Evolutionary conservation across 1,140 invertebrate species (phyloP).

Genomic region (Lasioglossum baleicum): DNA sequence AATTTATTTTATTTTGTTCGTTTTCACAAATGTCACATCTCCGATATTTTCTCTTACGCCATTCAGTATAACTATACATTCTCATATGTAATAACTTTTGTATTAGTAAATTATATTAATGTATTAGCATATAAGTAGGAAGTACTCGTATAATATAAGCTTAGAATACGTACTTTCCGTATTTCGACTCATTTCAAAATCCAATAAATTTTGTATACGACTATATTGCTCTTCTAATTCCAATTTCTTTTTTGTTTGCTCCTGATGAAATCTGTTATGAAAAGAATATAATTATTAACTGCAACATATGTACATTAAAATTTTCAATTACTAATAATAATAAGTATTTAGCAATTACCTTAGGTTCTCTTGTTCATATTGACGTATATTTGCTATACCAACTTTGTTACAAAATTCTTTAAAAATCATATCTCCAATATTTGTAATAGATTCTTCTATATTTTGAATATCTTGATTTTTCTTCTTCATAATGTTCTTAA

Average conservation of each 20-base stretch:
- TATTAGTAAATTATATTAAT: too few relatives aligned
- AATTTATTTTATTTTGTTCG: too few relatives aligned
- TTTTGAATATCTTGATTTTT: conserved; percentile 94
- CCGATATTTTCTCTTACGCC: too few relatives aligned
- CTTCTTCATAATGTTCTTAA: conserved; percentile 87
- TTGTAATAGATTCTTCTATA: conserved; percentile 97
- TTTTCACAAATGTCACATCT: too few relatives aligned
- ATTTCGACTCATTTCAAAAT: conserved; percentile 97
- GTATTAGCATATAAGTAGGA: too few relatives aligned
- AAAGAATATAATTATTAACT: too few relatives aligned
- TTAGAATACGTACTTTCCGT: conserved; percentile 88
- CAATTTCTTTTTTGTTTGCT: conserved; percentile 94
- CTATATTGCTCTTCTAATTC: conserved; percentile 99
- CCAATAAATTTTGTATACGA: conserved; percentile 95
- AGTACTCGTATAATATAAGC: too few relatives aligned
- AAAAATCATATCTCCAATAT: conserved; percentile 98
- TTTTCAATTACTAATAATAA: conserved; percentile 2
- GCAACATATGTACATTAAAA: too few relatives aligned
- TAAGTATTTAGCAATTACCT: too few relatives aligned
- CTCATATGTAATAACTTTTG: too few relatives aligned
- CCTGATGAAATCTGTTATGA: conserved; percentile 90
- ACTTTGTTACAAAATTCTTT: conserved; percentile 95
- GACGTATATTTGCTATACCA: conserved; percentile 97
- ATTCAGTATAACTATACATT: too few relatives aligned
- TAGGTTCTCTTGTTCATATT: conserved; percentile 98